Base-by-base conservation (phyloP, 2,797 vertebrate species). In the Serranus cabrilla region DNA sequence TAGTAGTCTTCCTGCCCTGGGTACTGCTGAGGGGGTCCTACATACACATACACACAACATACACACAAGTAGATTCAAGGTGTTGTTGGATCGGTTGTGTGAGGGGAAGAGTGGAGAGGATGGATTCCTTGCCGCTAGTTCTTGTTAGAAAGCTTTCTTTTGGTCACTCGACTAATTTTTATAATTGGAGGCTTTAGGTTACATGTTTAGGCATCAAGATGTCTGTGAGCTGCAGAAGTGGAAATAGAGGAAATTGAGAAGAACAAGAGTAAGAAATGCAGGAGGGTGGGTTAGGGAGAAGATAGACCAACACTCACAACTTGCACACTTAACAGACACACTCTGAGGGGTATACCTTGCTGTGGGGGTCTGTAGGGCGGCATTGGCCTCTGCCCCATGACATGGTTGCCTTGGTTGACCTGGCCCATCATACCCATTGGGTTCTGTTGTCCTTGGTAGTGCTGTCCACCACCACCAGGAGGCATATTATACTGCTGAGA, bases 1-100 rank as follows among this genome's bases (percentile, higher is more conserved):
- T 99, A 99, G 96, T 99, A 99, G 95, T 99, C 98, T 95, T 99
- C 98, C 96, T 99, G 98, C 95, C 98, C 98, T 93, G 98, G 97
- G 94, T 99, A 99, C 95, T 99, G 98, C 96, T 99, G 98, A 89
- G 98, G 97, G 93, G 98, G 97, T 95, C 98, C 98, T 99, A 96
- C 94, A 97, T 97, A 96, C 96, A 95, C 94, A 92, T 88, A 91
- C 83, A 91, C 90, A 93, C 92, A 92, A 93, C 93, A 94, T 92
- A 94, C 93, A 94, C 92, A 94, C 93, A 94, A 88, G 93, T 93
- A 93, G 92, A 93, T 94, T 93, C 94, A 94, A 94, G 91, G 93
- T 93, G 92, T 90, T 93, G 93, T 91, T 92, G 92, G 87, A 87
- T 74, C 51, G 82, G 82, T 82, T 89, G 88, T 90, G 87, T 85